Conservation (phyloP, 1,140 invertebrate genomes). For the Scylla paramamosain region DNA sequence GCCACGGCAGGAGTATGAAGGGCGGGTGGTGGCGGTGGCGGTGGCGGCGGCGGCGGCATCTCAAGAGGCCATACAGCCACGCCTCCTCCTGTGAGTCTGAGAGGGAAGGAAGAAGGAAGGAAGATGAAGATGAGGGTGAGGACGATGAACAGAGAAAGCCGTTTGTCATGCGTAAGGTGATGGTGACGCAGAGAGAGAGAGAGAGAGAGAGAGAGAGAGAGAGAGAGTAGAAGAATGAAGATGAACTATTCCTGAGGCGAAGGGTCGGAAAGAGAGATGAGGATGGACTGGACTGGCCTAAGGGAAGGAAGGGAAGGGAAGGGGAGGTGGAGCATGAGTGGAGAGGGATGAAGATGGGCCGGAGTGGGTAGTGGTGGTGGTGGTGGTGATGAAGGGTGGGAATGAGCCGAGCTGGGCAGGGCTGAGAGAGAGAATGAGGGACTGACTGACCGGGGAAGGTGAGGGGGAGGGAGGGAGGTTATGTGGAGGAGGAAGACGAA, state of each 20-base stretch:
- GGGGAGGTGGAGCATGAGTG: not conserved
- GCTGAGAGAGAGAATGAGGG: not conserved
- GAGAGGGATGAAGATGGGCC: no score
- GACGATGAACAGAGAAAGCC: not conserved
- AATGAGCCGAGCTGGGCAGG: not conserved
- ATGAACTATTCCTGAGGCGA: not conserved
- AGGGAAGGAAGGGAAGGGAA: not conserved
- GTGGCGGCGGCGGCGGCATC: no score
- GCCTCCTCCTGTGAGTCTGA: no score
- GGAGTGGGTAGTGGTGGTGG: no score
- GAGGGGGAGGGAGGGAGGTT: no score
- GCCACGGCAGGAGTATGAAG: no score
- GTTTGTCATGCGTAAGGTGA: not conserved
- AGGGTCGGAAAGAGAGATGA: not conserved
- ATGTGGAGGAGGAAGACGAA: not conserved
- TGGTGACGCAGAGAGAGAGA: not conserved
- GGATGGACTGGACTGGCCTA: not conserved
- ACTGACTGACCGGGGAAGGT: not conserved
- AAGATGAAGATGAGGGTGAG: not conserved
- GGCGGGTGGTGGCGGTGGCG: no score
- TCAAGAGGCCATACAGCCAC: no score
- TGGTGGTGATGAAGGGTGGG: not conserved
- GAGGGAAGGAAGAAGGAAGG: not conserved
- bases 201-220: conserved; percentile 39
- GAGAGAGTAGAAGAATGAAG: not conserved